Conservation (phyloP, 2,113 vertebrate genomes). For the Ochotona princeps region DNA sequence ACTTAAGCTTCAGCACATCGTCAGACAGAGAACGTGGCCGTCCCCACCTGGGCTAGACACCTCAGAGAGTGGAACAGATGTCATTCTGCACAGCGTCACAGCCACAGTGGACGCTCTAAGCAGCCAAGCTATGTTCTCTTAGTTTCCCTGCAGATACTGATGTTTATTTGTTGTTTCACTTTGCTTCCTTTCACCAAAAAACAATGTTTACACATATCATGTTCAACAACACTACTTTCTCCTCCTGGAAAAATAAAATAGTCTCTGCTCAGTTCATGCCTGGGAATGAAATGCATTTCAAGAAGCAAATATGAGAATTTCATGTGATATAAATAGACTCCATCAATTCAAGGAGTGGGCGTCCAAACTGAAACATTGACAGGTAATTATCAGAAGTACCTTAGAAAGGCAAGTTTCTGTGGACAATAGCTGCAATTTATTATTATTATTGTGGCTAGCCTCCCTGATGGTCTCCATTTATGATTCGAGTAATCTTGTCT, state of each 20-base stretch:
- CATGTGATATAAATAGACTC: slow-evolving; percentile 68
- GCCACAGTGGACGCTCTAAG: neutral
- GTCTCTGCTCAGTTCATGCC: neutral
- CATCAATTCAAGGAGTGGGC: slow-evolving; percentile 72
- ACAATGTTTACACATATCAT: neutral
- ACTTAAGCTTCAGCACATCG: neutral
- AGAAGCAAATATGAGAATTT: slow-evolving; percentile 65
- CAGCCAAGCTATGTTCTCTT: neutral
- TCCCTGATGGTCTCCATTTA: slow-evolving; percentile 70
- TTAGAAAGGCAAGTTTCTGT: slow-evolving; percentile 80
- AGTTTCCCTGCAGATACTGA: neutral
- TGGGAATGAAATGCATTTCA: slow-evolving; percentile 54
- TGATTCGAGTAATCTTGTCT: slow-evolving; percentile 75
- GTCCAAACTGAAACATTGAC: slow-evolving; percentile 75
- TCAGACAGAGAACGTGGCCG: neutral
- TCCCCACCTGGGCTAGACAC: neutral
- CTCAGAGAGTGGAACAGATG: neutral
- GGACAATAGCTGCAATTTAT: slow-evolving; percentile 72
- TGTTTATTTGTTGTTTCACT: neutral
- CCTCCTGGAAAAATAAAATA: slow-evolving; percentile 40
- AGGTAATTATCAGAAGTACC: slow-evolving; percentile 79
- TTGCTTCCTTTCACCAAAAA: slow-evolving; percentile 25
- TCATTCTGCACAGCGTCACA: neutral
- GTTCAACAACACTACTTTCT: slow-evolving; percentile 1
- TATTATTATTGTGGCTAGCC: slow-evolving; percentile 71